Conservation (phyloP, 2,797 vertebrate genomes). For the Enteromius afrohamiltoni region DNA sequence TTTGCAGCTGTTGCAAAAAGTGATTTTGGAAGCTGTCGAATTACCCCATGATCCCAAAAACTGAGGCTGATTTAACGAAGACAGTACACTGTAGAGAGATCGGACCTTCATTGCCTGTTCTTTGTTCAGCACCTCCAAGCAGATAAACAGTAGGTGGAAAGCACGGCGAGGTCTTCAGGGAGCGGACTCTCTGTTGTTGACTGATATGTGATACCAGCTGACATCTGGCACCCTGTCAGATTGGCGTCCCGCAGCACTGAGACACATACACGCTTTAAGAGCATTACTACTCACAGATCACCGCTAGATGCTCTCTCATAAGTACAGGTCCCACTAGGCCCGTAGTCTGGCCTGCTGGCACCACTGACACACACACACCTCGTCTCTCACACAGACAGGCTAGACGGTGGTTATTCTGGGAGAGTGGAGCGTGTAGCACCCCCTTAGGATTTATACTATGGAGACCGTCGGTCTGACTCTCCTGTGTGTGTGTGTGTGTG, state of each 20-base stretch:
- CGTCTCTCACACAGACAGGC: slow-evolving; percentile 48
- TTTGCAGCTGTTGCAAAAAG: neutral
- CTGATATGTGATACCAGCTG: slow-evolving; percentile 58
- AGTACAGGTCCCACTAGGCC: slow-evolving; percentile 34
- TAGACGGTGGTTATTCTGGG: slow-evolving; percentile 53
- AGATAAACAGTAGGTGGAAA: slow-evolving; percentile 34
- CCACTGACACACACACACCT: slow-evolving; percentile 26
- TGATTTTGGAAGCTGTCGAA: neutral
- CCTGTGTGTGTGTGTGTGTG: neutral
- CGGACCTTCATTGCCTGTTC: slow-evolving; percentile 4
- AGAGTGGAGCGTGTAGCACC: slow-evolving; percentile 41
- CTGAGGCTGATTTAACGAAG: neutral
- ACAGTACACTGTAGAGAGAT: neutral
- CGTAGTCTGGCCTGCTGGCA: slow-evolving; percentile 30
- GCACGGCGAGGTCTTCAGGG: slow-evolving; percentile 30
- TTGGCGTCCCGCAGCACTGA: slow-evolving; percentile 39
- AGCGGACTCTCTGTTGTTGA: slow-evolving; percentile 43
- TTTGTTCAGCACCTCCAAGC: slow-evolving; percentile 22
- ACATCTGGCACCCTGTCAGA: slow-evolving; percentile 58
- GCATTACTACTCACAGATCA: slow-evolving; percentile 19
- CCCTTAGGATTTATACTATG: slow-evolving; percentile 46
- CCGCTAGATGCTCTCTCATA: slow-evolving; percentile 10
- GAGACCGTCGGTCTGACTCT: slow-evolving; percentile 50
- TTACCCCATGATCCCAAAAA: neutral
- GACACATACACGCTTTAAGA: slow-evolving; percentile 38